A percentile compares a stretch with the other conserved stretches of the same genome.
phyloP scores from a whole-genome alignment of 2,888 invertebrate genomes.

The Tortricodes alternella region DNA sequence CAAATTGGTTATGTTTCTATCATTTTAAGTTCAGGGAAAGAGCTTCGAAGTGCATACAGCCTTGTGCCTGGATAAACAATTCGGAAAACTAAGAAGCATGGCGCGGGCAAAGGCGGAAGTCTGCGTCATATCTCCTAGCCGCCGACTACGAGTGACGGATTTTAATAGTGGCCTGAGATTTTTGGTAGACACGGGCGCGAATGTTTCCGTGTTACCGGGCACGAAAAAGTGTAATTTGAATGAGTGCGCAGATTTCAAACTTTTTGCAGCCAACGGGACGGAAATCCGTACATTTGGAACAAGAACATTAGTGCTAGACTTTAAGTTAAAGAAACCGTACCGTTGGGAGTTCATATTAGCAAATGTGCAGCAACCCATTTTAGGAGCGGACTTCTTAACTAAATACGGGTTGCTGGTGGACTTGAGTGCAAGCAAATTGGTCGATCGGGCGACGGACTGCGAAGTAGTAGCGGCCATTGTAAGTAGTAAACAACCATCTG shows the following conservation, averaged over 20 bases:
- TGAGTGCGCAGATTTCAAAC: constrained; percentile 6
- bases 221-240: not conserved
- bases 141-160: constrained; percentile 32
- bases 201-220: constrained; percentile 31
- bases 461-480: not conserved
- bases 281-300: constrained; percentile 32
- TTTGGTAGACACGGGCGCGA: constrained; percentile 34
- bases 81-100: constrained; percentile 25
- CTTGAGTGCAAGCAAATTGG: not conserved
- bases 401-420: constrained; percentile 24
- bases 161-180: constrained; percentile 12
- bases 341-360: constrained; percentile 29
- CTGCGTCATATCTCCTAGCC: not conserved
- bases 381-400: constrained; percentile 32
- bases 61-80: constrained; percentile 31
- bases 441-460: not conserved
- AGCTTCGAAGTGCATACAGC: constrained; percentile 28
- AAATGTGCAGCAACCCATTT: constrained; percentile 27
- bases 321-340: constrained; percentile 21
- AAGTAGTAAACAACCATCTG: not conserved
- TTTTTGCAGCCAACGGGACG: constrained; percentile 33
- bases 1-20: constrained; percentile 32
- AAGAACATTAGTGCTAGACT: constrained; percentile 17
- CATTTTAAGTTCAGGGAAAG: constrained; percentile 28
- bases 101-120: constrained; percentile 24